These are phyloP conservation scores for Stenolophus ochropezus DNA, from an alignment of 2,888 invertebrate species.

Conservation along the genomic window DNA sequence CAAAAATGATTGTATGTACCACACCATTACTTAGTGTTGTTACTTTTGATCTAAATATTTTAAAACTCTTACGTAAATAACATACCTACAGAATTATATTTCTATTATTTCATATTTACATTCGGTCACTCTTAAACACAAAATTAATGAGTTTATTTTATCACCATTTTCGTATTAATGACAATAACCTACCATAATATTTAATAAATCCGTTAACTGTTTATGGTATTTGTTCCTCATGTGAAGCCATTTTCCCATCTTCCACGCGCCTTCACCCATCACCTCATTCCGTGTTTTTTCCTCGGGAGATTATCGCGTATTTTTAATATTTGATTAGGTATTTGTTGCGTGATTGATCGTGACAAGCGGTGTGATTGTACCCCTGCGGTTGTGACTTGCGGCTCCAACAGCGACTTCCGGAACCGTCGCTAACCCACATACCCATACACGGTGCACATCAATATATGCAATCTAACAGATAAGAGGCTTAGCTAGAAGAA, in stretches of 20 bases:
- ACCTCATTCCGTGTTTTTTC: not conserved
- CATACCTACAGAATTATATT: no score
- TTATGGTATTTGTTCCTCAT: not conserved
- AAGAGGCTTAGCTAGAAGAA: slow-evolving; percentile 36
- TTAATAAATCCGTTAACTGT: no score
- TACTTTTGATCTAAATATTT: no score
- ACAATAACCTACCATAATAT: no score
- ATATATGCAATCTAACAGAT: slow-evolving; percentile 29
- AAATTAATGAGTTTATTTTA: no score
- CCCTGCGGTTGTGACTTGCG: not conserved
- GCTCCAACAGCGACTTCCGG: slow-evolving; percentile 10
- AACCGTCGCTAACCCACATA: slow-evolving; percentile 5
- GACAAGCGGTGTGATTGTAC: slow-evolving; percentile 5
- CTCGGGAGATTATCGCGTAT: slow-evolving; percentile 6
- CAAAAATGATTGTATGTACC: no score
- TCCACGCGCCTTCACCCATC: not conserved
- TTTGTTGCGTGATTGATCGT: slow-evolving; percentile 26
- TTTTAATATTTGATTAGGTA: slow-evolving; percentile 32
- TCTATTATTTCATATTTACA: no score
- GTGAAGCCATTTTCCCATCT: not conserved
- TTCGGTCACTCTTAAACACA: no score
- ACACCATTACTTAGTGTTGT: no score
- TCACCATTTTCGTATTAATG: no score
- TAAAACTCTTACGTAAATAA: no score
- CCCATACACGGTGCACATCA: slow-evolving; percentile 15